phyloP scores from a whole-genome alignment of 2,888 invertebrate species.

The Agrotis exclamationis region DNA sequence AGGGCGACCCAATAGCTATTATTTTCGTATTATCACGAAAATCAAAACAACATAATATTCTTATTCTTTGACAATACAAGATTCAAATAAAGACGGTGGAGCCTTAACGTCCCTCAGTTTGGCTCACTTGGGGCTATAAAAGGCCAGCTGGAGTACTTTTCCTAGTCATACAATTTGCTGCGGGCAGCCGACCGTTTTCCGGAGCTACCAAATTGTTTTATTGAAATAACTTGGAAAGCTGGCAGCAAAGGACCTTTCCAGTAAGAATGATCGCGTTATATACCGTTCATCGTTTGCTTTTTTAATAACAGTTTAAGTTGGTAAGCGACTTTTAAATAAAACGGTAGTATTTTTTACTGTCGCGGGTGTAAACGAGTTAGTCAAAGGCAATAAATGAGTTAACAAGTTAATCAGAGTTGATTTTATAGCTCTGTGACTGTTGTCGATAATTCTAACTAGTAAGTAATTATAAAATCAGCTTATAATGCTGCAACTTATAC shows the following conservation, averaged over 20 bases:
- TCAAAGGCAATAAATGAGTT: not conserved
- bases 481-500: too few relatives aligned
- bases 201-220: slow-evolving; percentile 55
- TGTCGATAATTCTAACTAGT: not conserved
- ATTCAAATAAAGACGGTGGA: slow-evolving; percentile 15
- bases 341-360: slow-evolving; percentile 7
- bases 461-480: too few relatives aligned
- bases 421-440: not conserved
- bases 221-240: slow-evolving; percentile 53
- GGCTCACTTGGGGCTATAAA: slow-evolving; percentile 19
- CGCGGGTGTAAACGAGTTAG: not conserved
- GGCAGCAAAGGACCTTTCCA: slow-evolving; percentile 37
- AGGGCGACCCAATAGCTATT: too few relatives aligned
- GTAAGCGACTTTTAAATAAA: not conserved
- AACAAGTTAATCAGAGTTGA: not conserved
- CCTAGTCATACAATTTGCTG: slow-evolving; percentile 40
- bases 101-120: slow-evolving; percentile 10
- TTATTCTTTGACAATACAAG: not conserved
- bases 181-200: slow-evolving; percentile 35
- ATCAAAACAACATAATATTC: slow-evolving; percentile 7
- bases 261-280: slow-evolving; percentile 42
- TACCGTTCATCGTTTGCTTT: slow-evolving; percentile 16
- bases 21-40: not conserved
- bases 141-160: slow-evolving; percentile 31
- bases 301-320: slow-evolving; percentile 23